Evolutionary conservation across 2,113 vertebrate species (phyloP).

Genomic region (Xiphorhynchus elegans): DNA sequence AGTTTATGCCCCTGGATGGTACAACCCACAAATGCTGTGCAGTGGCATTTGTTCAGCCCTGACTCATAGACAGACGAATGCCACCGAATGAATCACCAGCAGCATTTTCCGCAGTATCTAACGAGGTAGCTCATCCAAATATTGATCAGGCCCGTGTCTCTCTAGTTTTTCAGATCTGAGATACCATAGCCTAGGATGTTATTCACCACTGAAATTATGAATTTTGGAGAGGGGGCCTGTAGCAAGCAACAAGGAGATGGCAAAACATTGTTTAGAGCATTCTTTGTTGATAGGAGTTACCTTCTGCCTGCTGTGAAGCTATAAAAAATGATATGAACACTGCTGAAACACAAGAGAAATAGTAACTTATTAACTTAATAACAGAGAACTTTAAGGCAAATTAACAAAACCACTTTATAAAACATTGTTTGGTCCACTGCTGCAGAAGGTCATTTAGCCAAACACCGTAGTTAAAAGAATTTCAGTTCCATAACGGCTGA

Average conservation of each 20-base stretch:
- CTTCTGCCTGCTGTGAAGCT: not conserved
- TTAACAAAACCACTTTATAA: not conserved
- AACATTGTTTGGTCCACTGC: not conserved
- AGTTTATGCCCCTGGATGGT: not conserved
- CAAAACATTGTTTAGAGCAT: not conserved
- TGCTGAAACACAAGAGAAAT: not conserved
- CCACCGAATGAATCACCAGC: constrained; percentile 53
- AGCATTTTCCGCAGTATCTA: constrained; percentile 40
- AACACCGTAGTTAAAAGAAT: not conserved
- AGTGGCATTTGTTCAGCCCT: constrained; percentile 58
- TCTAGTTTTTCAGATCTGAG: not conserved
- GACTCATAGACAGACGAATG: constrained; percentile 49
- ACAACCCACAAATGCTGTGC: not conserved
- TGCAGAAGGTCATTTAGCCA: constrained; percentile 14
- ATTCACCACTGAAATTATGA: not conserved
- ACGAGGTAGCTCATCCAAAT: constrained; percentile 41
- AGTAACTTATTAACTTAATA: not conserved
- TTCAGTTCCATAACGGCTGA: not conserved
- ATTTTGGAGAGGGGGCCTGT: not conserved
- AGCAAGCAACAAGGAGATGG: not conserved
- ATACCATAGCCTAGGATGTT: not conserved
- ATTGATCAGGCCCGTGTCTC: not conserved
- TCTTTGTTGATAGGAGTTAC: not conserved
- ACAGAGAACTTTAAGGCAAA: not conserved
- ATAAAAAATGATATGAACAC: not conserved